Evolutionary conservation across 1,140 invertebrate genomes (phyloP).

Genomic region (Psilanteris sp.): DNA sequence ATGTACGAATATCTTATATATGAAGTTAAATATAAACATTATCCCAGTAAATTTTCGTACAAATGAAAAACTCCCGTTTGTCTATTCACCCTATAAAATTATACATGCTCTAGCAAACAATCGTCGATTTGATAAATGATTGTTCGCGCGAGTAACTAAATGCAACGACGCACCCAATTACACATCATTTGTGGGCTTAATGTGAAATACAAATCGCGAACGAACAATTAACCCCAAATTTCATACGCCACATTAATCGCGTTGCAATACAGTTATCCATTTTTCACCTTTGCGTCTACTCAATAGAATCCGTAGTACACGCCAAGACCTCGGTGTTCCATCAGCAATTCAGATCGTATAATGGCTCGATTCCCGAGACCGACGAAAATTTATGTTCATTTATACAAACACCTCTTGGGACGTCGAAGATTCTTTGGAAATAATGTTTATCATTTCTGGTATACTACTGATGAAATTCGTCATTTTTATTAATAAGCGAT

Average conservation of each 20-base stretch:
- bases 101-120: not conserved
- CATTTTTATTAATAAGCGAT: not conserved
- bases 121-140: constrained; percentile 9
- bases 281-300: constrained; percentile 38
- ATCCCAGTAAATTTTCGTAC: too few species aligned
- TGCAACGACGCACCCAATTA: constrained; percentile 11
- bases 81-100: too few species aligned
- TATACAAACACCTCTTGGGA: constrained; percentile 20
- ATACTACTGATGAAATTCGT: not conserved
- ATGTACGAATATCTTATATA: too few species aligned
- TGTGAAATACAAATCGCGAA: not conserved
- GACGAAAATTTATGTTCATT: constrained; percentile 45
- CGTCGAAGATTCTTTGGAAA: constrained; percentile 15
- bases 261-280: constrained; percentile 23
- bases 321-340: constrained; percentile 33
- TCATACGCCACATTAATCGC: constrained; percentile 28
- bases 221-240: constrained; percentile 24
- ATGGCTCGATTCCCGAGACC: constrained; percentile 16
- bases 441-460: constrained; percentile 23
- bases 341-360: constrained; percentile 51
- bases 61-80: too few species aligned
- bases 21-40: too few species aligned
- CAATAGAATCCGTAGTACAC: constrained; percentile 18
- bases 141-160: constrained; percentile 11
- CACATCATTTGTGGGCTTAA: constrained; percentile 12